phyloP scores from a whole-genome alignment of 1,140 invertebrate genomes.

The Drosophila pachea region DNA sequence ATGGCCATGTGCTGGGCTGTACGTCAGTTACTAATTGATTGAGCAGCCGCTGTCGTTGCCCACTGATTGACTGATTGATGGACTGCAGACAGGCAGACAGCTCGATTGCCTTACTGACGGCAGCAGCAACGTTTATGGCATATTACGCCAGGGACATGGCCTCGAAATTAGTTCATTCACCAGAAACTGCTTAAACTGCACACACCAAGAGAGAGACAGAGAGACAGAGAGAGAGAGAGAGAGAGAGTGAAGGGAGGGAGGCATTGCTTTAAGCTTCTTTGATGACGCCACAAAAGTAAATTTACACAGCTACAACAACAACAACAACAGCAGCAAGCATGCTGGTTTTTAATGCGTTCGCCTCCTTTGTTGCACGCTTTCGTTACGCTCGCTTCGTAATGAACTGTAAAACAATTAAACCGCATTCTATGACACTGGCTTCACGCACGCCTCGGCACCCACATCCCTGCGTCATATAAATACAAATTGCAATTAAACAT shows the following conservation, averaged over 20 bases:
- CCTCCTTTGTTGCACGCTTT: conserved; percentile 29
- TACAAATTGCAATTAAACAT: background rate
- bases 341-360: conserved; percentile 20
- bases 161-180: conserved; percentile 2
- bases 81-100: too few species aligned
- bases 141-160: background rate
- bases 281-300: conserved; percentile 28
- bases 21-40: conserved; percentile 52
- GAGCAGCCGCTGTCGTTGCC: conserved; percentile 48
- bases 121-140: conserved; percentile 14
- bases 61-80: conserved; percentile 33
- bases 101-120: too few species aligned
- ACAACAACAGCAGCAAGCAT: conserved; percentile 2
- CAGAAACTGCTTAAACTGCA: conserved; percentile 1
- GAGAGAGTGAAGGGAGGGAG: too few species aligned
- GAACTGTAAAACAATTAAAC: conserved; percentile 36
- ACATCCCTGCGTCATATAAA: background rate
- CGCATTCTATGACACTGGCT: conserved; percentile 18
- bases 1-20: conserved; percentile 18
- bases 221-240: background rate
- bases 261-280: conserved; percentile 15
- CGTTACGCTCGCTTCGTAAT: conserved; percentile 20
- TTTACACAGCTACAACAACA: conserved; percentile 20
- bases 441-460: background rate
- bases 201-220: background rate